Percentiles rank a stretch among this genome's conserved stretches.
Evolutionary conservation across 2,113 vertebrate genomes (phyloP).

Genomic region (Merops nubicus): DNA sequence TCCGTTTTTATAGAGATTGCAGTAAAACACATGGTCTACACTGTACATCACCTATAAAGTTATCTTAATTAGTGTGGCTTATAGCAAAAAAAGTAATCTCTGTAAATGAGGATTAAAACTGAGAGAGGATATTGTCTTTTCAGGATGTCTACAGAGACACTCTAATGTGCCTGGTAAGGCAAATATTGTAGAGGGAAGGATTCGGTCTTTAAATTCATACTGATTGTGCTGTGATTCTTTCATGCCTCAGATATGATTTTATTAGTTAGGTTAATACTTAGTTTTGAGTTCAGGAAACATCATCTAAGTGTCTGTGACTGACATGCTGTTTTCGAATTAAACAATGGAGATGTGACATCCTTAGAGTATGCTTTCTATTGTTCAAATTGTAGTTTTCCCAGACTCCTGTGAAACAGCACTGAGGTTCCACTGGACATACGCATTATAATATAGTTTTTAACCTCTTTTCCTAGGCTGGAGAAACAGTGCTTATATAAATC

Average conservation of each 20-base stretch:
- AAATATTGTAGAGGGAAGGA: neutral
- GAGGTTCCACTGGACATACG: neutral
- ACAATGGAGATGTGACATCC: neutral
- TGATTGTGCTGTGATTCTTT: neutral
- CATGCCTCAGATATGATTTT: neutral
- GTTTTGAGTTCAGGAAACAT: neutral
- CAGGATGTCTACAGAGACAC: neutral
- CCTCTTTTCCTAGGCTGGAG: neutral
- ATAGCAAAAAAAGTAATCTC: neutral
- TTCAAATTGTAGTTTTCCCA: neutral
- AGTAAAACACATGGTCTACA: neutral
- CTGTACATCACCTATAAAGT: neutral
- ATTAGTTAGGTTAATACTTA: neutral
- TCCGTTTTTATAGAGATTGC: neutral
- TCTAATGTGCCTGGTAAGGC: neutral
- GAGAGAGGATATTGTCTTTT: neutral
- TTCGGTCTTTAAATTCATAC: neutral
- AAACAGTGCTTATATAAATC: neutral
- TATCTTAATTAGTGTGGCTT: neutral
- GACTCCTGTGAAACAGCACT: neutral
- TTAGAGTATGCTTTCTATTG: neutral
- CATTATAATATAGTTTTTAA: neutral
- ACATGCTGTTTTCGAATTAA: neutral
- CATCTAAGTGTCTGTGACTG: neutral
- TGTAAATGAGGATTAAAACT: neutral